Evolutionary conservation across 1,140 invertebrate genomes (phyloP).

Genomic region (Drosophila eugracilis): DNA sequence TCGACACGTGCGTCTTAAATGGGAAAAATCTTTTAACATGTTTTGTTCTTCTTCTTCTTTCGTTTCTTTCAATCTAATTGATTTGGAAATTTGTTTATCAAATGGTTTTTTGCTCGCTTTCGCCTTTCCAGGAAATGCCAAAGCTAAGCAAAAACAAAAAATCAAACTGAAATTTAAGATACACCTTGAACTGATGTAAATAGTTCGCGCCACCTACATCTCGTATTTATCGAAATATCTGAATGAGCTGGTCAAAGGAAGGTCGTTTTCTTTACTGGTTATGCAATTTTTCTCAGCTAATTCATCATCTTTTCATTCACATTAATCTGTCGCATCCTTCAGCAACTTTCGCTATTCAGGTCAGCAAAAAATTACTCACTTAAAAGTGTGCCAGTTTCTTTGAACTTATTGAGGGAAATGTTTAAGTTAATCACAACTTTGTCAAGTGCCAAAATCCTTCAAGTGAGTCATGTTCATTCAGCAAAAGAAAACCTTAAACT

Average conservation of each 20-base stretch:
- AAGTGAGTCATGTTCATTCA: slow-evolving; percentile 36
- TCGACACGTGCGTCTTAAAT: slow-evolving; percentile 53
- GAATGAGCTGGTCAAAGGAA: slow-evolving; percentile 36
- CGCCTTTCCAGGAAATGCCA: slow-evolving; percentile 69
- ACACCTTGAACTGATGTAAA: slow-evolving; percentile 26
- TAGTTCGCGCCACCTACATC: slow-evolving; percentile 53
- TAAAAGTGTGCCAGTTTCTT: slow-evolving; percentile 26
- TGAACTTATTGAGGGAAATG: slow-evolving; percentile 26
- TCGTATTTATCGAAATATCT: slow-evolving; percentile 45
- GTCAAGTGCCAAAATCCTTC: slow-evolving; percentile 37
- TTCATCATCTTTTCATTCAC: slow-evolving; percentile 27
- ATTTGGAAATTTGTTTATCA: slow-evolving; percentile 48
- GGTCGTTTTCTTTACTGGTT: slow-evolving; percentile 38
- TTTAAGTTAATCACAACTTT: slow-evolving; percentile 33
- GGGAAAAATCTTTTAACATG: slow-evolving; percentile 34
- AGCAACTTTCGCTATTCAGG: slow-evolving; percentile 26
- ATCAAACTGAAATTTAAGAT: not conserved
- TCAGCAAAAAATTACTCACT: slow-evolving; percentile 42
- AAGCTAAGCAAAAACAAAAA: slow-evolving; percentile 49
- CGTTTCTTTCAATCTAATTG: slow-evolving; percentile 38
- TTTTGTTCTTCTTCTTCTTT: slow-evolving; percentile 6
- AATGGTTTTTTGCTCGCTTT: slow-evolving; percentile 35
- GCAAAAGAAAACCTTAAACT: slow-evolving; percentile 12
- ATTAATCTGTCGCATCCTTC: slow-evolving; percentile 36
- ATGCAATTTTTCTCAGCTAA: slow-evolving; percentile 36